Conservation (phyloP, 2,113 vertebrate species). For the Oncorhynchus tshawytscha region DNA sequence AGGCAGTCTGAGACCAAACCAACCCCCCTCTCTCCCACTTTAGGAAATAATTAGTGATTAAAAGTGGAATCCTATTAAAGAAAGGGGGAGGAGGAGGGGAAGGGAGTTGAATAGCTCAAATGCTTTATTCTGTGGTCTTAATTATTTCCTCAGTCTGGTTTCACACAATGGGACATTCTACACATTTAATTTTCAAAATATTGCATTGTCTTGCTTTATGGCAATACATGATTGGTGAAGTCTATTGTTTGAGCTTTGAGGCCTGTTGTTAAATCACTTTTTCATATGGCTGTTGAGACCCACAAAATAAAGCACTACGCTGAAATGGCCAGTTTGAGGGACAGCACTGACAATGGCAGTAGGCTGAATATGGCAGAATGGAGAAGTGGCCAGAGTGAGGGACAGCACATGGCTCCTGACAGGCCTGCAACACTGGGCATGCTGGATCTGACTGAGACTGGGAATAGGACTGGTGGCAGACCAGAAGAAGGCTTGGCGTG, state of each 20-base stretch:
- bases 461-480: background rate
- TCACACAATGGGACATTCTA: slow-evolving; percentile 24
- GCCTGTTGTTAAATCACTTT: background rate
- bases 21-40: slow-evolving; percentile 17
- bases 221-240: too few species aligned
- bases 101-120: slow-evolving; percentile 17
- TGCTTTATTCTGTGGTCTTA: slow-evolving; percentile 36
- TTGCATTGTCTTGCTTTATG: background rate
- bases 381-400: background rate
- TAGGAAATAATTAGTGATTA: slow-evolving; percentile 39
- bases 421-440: too few species aligned
- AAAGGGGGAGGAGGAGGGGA: background rate
- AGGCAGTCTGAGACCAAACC: slow-evolving; percentile 34
- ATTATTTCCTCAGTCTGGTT: slow-evolving; percentile 45
- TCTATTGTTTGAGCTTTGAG: too few species aligned
- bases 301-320: background rate
- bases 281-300: background rate
- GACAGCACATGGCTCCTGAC: background rate
- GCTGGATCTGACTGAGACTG: too few species aligned
- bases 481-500: slow-evolving; percentile 2
- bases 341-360: too few species aligned
- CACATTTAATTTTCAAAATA: background rate
- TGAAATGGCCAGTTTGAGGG: too few species aligned
- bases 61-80: slow-evolving; percentile 29
- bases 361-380: too few species aligned